These are phyloP conservation scores for Stictocephala bisonia DNA, from an alignment of 2,888 invertebrate species.

Conservation along the genomic window DNA sequence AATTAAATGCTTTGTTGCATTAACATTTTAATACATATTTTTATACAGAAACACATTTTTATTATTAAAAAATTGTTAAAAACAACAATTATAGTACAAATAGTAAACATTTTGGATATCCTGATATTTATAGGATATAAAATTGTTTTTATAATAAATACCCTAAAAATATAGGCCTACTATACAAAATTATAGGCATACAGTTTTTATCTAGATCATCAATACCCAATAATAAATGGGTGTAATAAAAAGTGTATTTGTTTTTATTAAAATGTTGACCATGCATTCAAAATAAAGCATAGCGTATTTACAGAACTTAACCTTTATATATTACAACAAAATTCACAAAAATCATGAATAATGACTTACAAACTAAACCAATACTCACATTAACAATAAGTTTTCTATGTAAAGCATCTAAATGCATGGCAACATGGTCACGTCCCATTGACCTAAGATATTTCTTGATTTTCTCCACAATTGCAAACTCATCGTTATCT, in stretches of 20 bases:
- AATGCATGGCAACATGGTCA: constrained; percentile 63
- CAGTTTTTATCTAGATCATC: not conserved
- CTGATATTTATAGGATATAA: not conserved
- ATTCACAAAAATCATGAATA: constrained; percentile 8
- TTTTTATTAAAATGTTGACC: not conserved
- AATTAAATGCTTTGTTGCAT: too few relatives aligned
- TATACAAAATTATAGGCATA: not conserved
- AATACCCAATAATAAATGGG: not conserved
- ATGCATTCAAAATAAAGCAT: not conserved
- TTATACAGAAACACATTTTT: too few relatives aligned
- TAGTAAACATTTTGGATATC: too few relatives aligned
- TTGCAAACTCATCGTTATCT: constrained; percentile 57
- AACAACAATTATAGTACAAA: too few relatives aligned
- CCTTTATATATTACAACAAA: not conserved
- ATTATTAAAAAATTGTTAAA: too few relatives aligned
- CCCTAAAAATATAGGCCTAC: not conserved
- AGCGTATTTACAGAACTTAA: not conserved
- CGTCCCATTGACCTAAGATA: constrained; percentile 58
- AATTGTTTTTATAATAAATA: not conserved
- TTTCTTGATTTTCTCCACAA: constrained; percentile 59
- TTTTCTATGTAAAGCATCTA: constrained; percentile 65
- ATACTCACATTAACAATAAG: constrained; percentile 62
- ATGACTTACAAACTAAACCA: not conserved
- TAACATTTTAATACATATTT: too few relatives aligned
- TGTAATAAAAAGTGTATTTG: not conserved